Evolutionary conservation across 1,140 invertebrate genomes (phyloP), one percentile per base, ranked within the genome.

Genomic region (Macrostomum lignano): DNA sequence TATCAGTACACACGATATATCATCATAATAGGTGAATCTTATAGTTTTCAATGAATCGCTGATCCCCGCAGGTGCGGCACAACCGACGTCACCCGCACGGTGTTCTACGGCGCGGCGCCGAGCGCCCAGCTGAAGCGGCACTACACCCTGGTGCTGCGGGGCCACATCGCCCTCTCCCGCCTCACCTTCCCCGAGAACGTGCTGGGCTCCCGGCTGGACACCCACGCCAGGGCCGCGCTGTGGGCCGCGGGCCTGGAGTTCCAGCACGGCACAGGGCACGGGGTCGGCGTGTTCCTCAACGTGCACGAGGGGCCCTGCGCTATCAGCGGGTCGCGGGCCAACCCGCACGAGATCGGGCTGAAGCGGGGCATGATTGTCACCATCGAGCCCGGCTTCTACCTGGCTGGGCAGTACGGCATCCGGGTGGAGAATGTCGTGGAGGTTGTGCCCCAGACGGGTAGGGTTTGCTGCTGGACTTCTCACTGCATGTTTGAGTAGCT

Each of bases 231-330:
- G 10, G 69, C 71, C 40, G 60, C 64, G 7, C 60, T 96, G 0
- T 96, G 88, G 86, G 68, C 75, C 38, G 67, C 72, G n/a, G 91
- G 88, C 0, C 52, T 91, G 24, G 78, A 96, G 60, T 96, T 93
- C 58, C 65, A 66, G 1, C 91, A 98, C 57, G 86, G 86, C 13
- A 94, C 88, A 14, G 81, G 86, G 0, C 88, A 96, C 55, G 86
- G 88, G 7, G 73, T 96, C 39, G 88, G 88, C 2, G 67, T 74
- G 30, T 93, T 74, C 58, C 63, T 96, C 13, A 86, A 88, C 61
- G 86, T 98, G 7, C 88, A 96, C 56, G 86, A 96, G 62, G 75
- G 74, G 52, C 24, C 23, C 10, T 15, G 25, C 13, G 25, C 17
- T 3, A n/a, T 36, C 3, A 19, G 17, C 7, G 5, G 13, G 9